Evolutionary conservation across 2,888 invertebrate species (phyloP).

Genomic region (Rhaphigaster nebulosa): DNA sequence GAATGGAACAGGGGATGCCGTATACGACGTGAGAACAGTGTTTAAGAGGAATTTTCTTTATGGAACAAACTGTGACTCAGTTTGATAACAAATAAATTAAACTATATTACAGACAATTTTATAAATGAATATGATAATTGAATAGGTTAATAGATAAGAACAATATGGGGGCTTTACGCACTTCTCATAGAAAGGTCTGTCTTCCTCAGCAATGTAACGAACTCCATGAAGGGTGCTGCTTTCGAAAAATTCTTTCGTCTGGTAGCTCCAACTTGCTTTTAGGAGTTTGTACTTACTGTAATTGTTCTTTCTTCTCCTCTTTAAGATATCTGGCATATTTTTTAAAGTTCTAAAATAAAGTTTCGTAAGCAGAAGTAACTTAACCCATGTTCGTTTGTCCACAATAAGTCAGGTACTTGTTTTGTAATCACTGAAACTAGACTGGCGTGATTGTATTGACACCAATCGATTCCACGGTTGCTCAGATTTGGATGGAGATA

Average conservation of each 20-base stretch:
- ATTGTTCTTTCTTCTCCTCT: conserved; percentile 33
- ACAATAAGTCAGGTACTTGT: neutral
- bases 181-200: conserved; percentile 84
- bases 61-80: too few species aligned
- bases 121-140: too few species aligned
- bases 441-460: conserved; percentile 5
- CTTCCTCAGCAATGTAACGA: conserved; percentile 82
- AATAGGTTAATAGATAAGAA: neutral
- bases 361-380: neutral
- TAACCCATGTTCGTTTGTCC: neutral
- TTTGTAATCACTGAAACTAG: neutral
- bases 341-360: neutral
- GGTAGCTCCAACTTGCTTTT: conserved; percentile 78
- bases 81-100: too few species aligned
- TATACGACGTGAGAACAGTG: too few species aligned
- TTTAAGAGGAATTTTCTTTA: too few species aligned
- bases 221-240: conserved; percentile 85
- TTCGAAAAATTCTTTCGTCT: conserved; percentile 81
- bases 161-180: conserved; percentile 67
- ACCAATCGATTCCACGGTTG: neutral
- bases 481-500: neutral
- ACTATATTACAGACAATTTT: too few species aligned
- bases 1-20: too few species aligned
- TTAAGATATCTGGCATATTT: conserved; percentile 50
- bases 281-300: conserved; percentile 67